Conservation (phyloP, 2,113 vertebrate species). For the Phalacrocorax aristotelis region DNA sequence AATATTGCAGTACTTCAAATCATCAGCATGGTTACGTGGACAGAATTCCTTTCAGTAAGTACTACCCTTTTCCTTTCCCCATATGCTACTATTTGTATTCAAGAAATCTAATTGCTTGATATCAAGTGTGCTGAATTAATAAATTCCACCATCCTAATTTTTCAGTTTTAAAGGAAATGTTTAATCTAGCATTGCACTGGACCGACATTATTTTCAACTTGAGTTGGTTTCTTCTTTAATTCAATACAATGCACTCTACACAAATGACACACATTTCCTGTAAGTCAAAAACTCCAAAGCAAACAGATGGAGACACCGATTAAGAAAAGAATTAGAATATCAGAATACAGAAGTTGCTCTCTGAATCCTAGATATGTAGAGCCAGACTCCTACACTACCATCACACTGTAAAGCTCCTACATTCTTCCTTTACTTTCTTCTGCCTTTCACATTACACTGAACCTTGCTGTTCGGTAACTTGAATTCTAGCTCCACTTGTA, state of each 20-base stretch:
- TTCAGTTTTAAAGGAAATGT: background rate
- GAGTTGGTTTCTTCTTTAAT: background rate
- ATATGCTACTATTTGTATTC: constrained; percentile 8
- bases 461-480: background rate
- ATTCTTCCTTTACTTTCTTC: background rate
- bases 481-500: background rate
- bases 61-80: background rate
- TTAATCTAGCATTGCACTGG: background rate
- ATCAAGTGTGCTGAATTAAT: constrained; percentile 17
- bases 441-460: background rate
- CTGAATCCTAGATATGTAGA: background rate
- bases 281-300: background rate
- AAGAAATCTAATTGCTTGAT: constrained; percentile 19
- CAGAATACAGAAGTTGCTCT: background rate
- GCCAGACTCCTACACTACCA: background rate
- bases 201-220: constrained; percentile 4
- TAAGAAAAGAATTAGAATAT: background rate
- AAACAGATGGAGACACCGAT: constrained; percentile 9
- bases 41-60: background rate
- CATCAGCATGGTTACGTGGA: background rate
- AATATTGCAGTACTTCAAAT: background rate
- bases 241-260: background rate
- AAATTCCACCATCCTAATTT: background rate
- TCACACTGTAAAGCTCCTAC: background rate
- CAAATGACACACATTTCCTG: background rate